A percentile compares a stretch with the other conserved stretches of the same genome.
Evolutionary conservation across 30 jellyfish, hydroid and myxozoan species (phyloP).

Genomic region (Mastigias papua): DNA sequence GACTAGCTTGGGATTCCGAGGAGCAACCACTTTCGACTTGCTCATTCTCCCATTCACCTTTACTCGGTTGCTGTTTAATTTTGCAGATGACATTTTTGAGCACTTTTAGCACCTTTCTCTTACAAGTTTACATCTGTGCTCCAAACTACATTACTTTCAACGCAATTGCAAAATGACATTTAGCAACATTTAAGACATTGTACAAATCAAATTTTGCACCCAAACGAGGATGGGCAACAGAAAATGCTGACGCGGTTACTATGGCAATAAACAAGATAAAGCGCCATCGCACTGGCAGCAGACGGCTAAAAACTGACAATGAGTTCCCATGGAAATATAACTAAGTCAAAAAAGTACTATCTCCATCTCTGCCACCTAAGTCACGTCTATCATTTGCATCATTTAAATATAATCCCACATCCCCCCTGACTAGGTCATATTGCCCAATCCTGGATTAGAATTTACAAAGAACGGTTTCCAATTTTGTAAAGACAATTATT

Average conservation of each 20-base stretch:
- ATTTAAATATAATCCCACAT: too few relatives aligned
- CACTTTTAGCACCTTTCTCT: background rate
- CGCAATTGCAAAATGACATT: background rate
- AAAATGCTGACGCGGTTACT: conserved; percentile 54
- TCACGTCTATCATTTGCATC: too few relatives aligned
- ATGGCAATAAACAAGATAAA: background rate
- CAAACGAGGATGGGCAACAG: conserved; percentile 25
- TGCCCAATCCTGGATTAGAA: too few relatives aligned
- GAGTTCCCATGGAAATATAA: too few relatives aligned
- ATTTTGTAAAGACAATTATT: too few relatives aligned
- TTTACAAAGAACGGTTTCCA: too few relatives aligned
- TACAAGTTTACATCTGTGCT: background rate
- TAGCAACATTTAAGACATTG: conserved; percentile 11
- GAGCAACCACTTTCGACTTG: conserved; percentile 81
- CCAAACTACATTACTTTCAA: background rate
- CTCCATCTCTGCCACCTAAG: too few relatives aligned
- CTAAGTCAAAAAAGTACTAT: background rate
- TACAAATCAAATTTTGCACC: background rate
- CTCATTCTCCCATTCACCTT: background rate
- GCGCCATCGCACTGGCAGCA: background rate
- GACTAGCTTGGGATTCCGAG: conserved; percentile 87
- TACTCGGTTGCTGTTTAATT: background rate
- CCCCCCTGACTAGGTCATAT: too few relatives aligned
- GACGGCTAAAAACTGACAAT: too few relatives aligned
- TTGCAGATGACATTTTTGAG: background rate